These are phyloP conservation scores for Anadara kagoshimensis DNA, from an alignment of 1,140 invertebrate genomes.

Conservation along the genomic window DNA sequence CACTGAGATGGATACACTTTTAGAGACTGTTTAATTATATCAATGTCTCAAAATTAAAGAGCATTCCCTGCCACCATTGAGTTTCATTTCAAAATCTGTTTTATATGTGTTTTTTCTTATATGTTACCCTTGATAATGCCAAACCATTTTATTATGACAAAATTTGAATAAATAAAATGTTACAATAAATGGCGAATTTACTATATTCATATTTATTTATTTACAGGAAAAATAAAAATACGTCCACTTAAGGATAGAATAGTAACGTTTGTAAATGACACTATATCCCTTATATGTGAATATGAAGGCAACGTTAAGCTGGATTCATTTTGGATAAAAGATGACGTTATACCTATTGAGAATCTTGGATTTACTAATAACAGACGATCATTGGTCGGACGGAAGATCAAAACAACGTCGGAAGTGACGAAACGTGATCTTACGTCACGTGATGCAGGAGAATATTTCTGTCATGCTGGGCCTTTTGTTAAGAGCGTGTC, in stretches of 20 bases:
- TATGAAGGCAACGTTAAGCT: conserved; percentile 33
- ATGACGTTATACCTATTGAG: background rate
- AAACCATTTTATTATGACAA: too few species aligned
- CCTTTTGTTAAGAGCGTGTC: conserved; percentile 1
- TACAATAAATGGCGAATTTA: too few species aligned
- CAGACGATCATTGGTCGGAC: conserved; percentile 4
- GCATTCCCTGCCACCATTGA: too few species aligned
- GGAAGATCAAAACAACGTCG: conserved; percentile 1
- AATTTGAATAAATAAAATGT: too few species aligned
- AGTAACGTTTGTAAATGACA: conserved; percentile 16
- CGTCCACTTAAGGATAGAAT: conserved; percentile 12
- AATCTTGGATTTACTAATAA: conserved; percentile 22
- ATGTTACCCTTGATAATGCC: too few species aligned
- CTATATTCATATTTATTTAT: background rate
- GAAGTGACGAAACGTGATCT: conserved; percentile 7
- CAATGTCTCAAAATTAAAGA: too few species aligned
- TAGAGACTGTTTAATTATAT: too few species aligned
- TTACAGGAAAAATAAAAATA: conserved; percentile 13
- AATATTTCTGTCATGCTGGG: conserved; percentile 30
- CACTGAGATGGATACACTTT: too few species aligned
- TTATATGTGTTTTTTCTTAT: too few species aligned
- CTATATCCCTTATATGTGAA: conserved; percentile 22
- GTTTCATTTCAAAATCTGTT: too few species aligned
- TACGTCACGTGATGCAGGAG: conserved; percentile 11
- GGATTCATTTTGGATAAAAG: conserved; percentile 18